Conservation (phyloP, 2,797 vertebrate species). For the Takifugu ocellatus region DNA sequence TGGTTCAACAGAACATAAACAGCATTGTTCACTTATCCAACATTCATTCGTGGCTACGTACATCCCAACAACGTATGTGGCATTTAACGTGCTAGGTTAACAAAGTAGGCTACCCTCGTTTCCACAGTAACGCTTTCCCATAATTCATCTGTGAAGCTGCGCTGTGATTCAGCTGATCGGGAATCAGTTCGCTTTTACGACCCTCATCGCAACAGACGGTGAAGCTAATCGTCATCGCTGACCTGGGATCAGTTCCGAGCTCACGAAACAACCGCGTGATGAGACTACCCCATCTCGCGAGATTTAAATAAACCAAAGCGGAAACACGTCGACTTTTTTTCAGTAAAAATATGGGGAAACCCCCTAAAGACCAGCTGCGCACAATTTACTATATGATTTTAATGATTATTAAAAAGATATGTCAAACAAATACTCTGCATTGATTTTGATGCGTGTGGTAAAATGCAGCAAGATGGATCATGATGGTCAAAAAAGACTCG, state of each 20-base stretch:
- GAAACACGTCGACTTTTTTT: not conserved
- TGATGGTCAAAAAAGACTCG: no score
- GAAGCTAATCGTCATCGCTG: slow-evolving; percentile 16
- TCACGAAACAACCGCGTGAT: not conserved
- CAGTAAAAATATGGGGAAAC: not conserved
- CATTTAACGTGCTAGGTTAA: slow-evolving; percentile 41
- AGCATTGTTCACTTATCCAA: not conserved
- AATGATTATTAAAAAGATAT: no score
- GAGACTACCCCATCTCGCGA: slow-evolving; percentile 47
- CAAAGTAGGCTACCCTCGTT: slow-evolving; percentile 69
- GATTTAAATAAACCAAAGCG: not conserved
- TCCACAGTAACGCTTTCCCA: slow-evolving; percentile 71
- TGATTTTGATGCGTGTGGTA: no score
- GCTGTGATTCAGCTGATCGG: slow-evolving; percentile 46
- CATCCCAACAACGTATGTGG: no score
- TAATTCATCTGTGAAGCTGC: slow-evolving; percentile 50
- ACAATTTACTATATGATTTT: no score
- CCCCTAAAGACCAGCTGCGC: no score
- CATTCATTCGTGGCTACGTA: no score
- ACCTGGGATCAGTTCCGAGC: slow-evolving; percentile 43
- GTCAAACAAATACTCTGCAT: no score
- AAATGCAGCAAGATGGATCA: no score
- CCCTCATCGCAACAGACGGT: not conserved
- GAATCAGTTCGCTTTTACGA: slow-evolving; percentile 30
- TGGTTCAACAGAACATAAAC: slow-evolving; percentile 1